Evolutionary conservation across 2,113 vertebrate genomes (phyloP), one percentile per base, ranked within the genome.

Genomic region (Nicator chloris): DNA sequence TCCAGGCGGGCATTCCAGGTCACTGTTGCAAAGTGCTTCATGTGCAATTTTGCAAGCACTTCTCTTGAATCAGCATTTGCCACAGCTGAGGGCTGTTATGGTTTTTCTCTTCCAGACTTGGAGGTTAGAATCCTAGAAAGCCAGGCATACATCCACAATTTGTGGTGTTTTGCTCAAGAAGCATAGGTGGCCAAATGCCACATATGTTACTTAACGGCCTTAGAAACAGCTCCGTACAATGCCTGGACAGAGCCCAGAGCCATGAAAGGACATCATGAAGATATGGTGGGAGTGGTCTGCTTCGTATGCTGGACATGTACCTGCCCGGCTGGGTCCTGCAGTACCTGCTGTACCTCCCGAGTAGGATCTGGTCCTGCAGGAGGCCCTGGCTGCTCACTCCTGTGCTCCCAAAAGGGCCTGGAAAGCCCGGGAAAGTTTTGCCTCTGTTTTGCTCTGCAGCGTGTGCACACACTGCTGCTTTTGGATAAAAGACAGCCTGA

Each of bases 231-330:
- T 80, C 68, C 3, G 8, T 21, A 22, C 4, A 3, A 6, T 37
- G 37, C 30, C 56, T 68, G 40, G 63, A 33, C 70, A 47, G 64
- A 94, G 77, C 21, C 8, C 70, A 47, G 64, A 94, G 77, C 21
- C 8, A 2, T 2, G 40, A 49, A 51, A 65, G 22, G 45, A 65
- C 31, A 15, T 1, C 31, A 15, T 1, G 45, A 47, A 60, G 79
- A 27, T 21, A 4, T 0, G 13, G 19, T n/a, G 64, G 61, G 49
- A 65, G 14, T 13, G 27, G 11, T 76, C 33, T 68, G 51, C 30
- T 79, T 66, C 9, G 14, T n/a, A 1, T 2, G 16, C 51, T 1
- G 35, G 47, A 37, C 35, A 2, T 5, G 8, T 7, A 2, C 42
- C 60, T 84, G 45, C n/a, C 50, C 6, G 1, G 1, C 6, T 1